phyloP scores from a whole-genome alignment of 2,888 invertebrate species.

The Aelia acuminata region DNA sequence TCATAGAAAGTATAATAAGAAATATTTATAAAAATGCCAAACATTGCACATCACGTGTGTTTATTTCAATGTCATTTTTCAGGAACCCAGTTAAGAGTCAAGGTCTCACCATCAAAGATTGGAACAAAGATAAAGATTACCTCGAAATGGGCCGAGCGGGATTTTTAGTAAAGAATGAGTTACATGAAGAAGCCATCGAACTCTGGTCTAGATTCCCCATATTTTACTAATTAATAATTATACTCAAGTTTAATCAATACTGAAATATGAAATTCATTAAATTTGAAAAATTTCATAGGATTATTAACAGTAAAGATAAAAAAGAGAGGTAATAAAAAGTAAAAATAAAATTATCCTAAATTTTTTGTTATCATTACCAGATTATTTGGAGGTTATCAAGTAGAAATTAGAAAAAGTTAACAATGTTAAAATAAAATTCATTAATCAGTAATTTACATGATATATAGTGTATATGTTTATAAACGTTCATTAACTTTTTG shows the following conservation, averaged over 20 bases:
- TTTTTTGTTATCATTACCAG: not conserved
- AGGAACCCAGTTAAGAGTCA: conserved; percentile 18
- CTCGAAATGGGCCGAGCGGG: not conserved
- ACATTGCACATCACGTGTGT: no score
- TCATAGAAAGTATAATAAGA: no score
- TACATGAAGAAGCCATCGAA: not conserved
- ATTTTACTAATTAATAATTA: not conserved
- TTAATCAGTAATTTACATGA: no score
- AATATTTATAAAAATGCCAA: no score
- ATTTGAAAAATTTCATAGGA: no score
- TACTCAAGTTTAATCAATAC: not conserved
- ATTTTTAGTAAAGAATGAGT: conserved; percentile 16
- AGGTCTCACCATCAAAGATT: not conserved
- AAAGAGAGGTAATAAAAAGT: not conserved
- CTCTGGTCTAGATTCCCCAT: not conserved
- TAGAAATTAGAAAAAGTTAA: not conserved
- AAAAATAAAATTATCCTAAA: not conserved
- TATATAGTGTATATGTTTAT: no score
- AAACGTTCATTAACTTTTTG: no score
- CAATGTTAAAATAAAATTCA: not conserved
- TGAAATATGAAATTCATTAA: not conserved
- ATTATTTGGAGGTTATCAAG: not conserved
- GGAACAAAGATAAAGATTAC: not conserved
- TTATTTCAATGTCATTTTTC: no score
- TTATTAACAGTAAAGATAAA: no score